Conservation (phyloP, 2,797 vertebrate genomes). For the Denticeps clupeoides region DNA sequence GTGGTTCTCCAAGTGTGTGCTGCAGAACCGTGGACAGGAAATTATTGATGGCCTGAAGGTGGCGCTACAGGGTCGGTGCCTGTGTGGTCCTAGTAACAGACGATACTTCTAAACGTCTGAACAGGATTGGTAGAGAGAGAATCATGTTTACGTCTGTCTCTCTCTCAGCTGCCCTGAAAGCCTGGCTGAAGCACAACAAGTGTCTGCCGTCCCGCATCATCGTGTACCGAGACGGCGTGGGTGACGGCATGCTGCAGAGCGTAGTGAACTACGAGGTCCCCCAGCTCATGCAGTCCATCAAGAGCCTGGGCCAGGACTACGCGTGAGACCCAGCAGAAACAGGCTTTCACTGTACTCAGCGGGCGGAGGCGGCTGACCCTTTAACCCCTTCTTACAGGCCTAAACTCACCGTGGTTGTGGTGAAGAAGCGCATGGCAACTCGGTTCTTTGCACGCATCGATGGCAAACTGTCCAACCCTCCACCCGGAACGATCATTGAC, state of each 20-base stretch:
- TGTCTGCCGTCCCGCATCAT: slow-evolving; percentile 80
- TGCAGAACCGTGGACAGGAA: slow-evolving; percentile 82
- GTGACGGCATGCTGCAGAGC: slow-evolving; percentile 80
- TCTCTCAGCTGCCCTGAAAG: slow-evolving; percentile 67
- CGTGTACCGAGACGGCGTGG: slow-evolving; percentile 89
- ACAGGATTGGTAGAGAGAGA: no score
- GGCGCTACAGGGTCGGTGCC: slow-evolving; percentile 67
- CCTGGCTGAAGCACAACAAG: slow-evolving; percentile 70
- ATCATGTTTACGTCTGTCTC: no score
- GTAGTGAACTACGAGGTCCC: slow-evolving; percentile 81
- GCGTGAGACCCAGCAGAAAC: slow-evolving; percentile 65
- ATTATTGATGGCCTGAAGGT: slow-evolving; percentile 85
- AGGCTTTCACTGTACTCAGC: no score
- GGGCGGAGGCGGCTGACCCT: no score
- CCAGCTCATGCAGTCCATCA: slow-evolving; percentile 79
- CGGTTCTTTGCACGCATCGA: slow-evolving; percentile 69
- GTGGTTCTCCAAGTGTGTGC: slow-evolving; percentile 89
- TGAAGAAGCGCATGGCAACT: slow-evolving; percentile 79
- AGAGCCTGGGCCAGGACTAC: slow-evolving; percentile 68
- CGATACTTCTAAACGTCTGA: no score
- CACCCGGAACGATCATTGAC: slow-evolving; percentile 84
- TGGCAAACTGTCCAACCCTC: slow-evolving; percentile 69
- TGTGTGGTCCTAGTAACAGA: no score
- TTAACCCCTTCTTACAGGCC: slow-evolving; percentile 70
- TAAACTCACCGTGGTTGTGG: slow-evolving; percentile 80